Evolutionary conservation across 1,140 invertebrate genomes (phyloP), one percentile per base, ranked within the genome.

Genomic region (Drosophila nannoptera): DNA sequence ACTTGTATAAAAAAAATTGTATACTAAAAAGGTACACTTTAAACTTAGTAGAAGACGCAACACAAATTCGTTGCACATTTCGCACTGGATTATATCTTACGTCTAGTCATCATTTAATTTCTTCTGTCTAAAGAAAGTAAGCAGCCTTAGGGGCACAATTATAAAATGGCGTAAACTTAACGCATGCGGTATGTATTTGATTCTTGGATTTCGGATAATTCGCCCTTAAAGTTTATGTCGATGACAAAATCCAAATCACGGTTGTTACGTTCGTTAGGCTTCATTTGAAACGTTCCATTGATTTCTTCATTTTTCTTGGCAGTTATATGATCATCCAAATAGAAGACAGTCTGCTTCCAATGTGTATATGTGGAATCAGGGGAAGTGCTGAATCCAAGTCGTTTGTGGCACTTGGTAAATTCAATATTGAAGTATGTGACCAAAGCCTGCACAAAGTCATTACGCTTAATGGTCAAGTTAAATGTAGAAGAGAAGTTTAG

Each of bases 291-390:
- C 4, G 92, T 93, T 16, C 99, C 98, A 46, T 92, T 94, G 45
- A 99, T 95, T 89, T 98, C 96, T 90, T 99, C 98, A 14, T 95
- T 94, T 77, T 96, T 97, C 86, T 98, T 98, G 3, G 98, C 96
- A 6, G 97, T 97, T 91, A 99, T 93, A 78, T 98, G 97, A 66
- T 99, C 96, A 81, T 99, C 95, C 75, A 99, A 94, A 90, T 99
- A 99, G 90, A 99, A 99, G 5, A 99, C 98, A 0, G 98, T 99
- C 90, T 99, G 98, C 90, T 99, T 99, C 98, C 98, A 99, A 88
- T 99, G 98, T 4, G 99, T 99, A 89, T 99, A 99, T 5, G 95
- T 95, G 4, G 96, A 95, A 87, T 99, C 98, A 0, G 99, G 99
- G 1, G 97, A 97, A 71, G 99, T 99, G 72, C 97, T 99, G 90